Conservation (phyloP, 2,888 invertebrate genomes). For the Corbicula japonica region DNA sequence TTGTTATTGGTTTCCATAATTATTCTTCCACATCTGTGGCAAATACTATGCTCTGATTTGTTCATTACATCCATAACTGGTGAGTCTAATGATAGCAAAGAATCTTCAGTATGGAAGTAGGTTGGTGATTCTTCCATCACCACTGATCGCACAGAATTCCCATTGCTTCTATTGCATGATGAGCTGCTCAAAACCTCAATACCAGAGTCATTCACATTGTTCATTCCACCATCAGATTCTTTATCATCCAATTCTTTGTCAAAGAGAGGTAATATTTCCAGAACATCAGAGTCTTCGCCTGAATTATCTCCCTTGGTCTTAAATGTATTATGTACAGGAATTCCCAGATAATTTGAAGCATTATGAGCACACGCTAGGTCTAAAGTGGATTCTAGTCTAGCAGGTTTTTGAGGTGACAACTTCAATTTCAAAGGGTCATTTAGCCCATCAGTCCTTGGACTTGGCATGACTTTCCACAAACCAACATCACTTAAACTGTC, state of each 20-base stretch:
- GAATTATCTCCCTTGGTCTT: slow-evolving; percentile 41
- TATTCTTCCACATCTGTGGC: slow-evolving; percentile 64
- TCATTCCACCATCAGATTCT: slow-evolving; percentile 48
- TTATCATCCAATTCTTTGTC: slow-evolving; percentile 52
- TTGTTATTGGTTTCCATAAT: slow-evolving; percentile 64
- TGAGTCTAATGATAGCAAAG: slow-evolving; percentile 61
- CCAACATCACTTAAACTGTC: slow-evolving; percentile 59
- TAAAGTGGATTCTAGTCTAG: slow-evolving; percentile 44
- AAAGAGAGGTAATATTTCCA: slow-evolving; percentile 43
- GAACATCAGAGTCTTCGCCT: slow-evolving; percentile 52
- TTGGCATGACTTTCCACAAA: slow-evolving; percentile 63
- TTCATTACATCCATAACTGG: slow-evolving; percentile 43
- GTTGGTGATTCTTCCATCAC: slow-evolving; percentile 62
- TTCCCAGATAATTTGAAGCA: slow-evolving; percentile 48
- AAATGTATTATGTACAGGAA: slow-evolving; percentile 15
- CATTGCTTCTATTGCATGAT: slow-evolving; percentile 65
- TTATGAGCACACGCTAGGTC: slow-evolving; percentile 40
- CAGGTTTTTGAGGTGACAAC: slow-evolving; percentile 62
- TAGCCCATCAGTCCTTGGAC: slow-evolving; percentile 58
- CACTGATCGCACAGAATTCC: slow-evolving; percentile 63
- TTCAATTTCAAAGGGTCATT: slow-evolving; percentile 51
- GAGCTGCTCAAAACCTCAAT: slow-evolving; percentile 66
- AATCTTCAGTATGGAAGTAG: slow-evolving; percentile 58
- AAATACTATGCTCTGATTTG: slow-evolving; percentile 59
- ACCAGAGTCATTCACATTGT: slow-evolving; percentile 66